A percentile compares a stretch with the other conserved stretches of the same genome.
Conservation (phyloP, 2,888 invertebrate genomes). For the Eristalinus sepulchralis region DNA sequence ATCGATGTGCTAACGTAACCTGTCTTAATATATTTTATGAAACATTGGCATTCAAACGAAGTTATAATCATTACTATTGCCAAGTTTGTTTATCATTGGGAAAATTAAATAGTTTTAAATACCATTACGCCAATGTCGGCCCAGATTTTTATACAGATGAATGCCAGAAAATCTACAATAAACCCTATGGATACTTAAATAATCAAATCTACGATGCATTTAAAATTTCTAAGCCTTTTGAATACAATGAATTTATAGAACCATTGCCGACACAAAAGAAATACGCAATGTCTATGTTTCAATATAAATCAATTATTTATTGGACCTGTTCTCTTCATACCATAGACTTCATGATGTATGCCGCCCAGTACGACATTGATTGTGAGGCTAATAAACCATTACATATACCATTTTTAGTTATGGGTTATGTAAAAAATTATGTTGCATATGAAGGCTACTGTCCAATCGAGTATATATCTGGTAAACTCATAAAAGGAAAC, state of each 20-base stretch:
- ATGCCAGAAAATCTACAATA: constrained; percentile 59
- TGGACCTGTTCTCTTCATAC: constrained; percentile 84
- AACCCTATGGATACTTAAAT: constrained; percentile 63
- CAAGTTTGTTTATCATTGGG: constrained; percentile 82
- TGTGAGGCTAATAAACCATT: constrained; percentile 80
- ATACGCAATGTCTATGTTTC: constrained; percentile 82
- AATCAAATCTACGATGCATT: constrained; percentile 72
- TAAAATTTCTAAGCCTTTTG: constrained; percentile 77
- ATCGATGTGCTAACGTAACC: constrained; percentile 82
- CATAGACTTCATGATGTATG: constrained; percentile 81
- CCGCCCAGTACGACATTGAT: constrained; percentile 80
- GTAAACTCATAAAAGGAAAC: constrained; percentile 31
- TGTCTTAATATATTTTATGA: constrained; percentile 83
- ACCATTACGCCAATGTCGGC: constrained; percentile 57
- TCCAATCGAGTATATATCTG: constrained; percentile 82
- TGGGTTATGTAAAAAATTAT: constrained; percentile 79
- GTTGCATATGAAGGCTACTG: constrained; percentile 84
- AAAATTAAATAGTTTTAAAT: constrained; percentile 57
- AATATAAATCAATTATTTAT: constrained; percentile 83
- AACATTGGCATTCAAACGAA: constrained; percentile 82
- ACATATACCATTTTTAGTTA: constrained; percentile 82
- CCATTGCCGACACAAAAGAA: constrained; percentile 45
- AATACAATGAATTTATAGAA: constrained; percentile 80
- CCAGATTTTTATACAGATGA: constrained; percentile 46
- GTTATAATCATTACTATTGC: constrained; percentile 83